Base-by-base conservation (phyloP, 2,888 invertebrate genomes). In the Pristionchus fissidentatus region DNA sequence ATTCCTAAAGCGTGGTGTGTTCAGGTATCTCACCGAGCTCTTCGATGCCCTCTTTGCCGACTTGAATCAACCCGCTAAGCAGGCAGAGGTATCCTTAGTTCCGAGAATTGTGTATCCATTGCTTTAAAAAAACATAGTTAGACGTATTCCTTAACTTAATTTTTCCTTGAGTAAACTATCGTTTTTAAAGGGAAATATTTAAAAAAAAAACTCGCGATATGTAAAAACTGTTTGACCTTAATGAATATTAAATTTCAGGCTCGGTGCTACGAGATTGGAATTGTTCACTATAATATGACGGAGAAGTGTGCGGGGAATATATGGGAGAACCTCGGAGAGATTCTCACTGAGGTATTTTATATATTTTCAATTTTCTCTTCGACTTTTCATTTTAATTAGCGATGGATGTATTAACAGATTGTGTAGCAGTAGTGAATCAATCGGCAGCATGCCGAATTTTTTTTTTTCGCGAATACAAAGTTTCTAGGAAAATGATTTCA, bases 301-400 rank as follows among this genome's bases (percentile, higher is more conserved):
- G 90, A 91, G 49, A 87, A 87, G 70, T 85, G 86, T 41, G 87
- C 87, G 75, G 88, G 87, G 38, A 83, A 84, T 13, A 84, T 91
- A n/a, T 91, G 91, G 89, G 91, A 91, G 83, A 89, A 90, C 32
- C 83, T 91, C 7, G 91, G 91, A 49, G 91, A 90, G 43, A 88
- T 88, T n/a, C 84, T 91, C 52, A 88, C 91, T n/a, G 90, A 91
- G 85, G 87, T 89, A 57, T 29, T 15, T 15, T 32, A 41, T 29
- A 57, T 57, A n/a, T 57, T 57, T 26, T 57, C 57, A 26, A 8
- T 57, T 26, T 57, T n/a, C 8, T n/a, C 57, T n/a, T 22, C 26
- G 57, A 26, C 57, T 57, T 57, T n/a, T n/a, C n/a, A n/a, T n/a
- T n/a, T n/a, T n/a, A n/a, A n/a, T n/a, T n/a, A n/a, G n/a, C n/a